Percentiles rank a stretch among this genome's conserved stretches.
These are phyloP conservation scores for Polydrusus pterygomalis DNA, from an alignment of 2,888 invertebrate genomes.

Conservation along the genomic window DNA sequence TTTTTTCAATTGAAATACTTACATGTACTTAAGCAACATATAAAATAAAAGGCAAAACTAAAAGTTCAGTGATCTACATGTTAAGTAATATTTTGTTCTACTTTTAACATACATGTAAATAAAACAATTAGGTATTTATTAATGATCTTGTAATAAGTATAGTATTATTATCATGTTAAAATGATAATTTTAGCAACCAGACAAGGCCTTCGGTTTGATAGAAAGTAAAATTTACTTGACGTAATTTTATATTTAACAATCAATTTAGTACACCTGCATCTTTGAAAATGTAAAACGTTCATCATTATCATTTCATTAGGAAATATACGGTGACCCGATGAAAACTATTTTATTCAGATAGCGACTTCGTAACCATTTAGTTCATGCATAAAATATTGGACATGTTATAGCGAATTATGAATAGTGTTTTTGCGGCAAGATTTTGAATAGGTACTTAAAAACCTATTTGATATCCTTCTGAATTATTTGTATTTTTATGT, in stretches of 20 bases:
- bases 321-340: constrained; percentile 7
- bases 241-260: constrained; percentile 18
- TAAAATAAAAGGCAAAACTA: constrained; percentile 1
- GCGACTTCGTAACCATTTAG: too few relatives aligned
- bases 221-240: constrained; percentile 17
- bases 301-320: constrained; percentile 29
- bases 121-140: constrained; percentile 18
- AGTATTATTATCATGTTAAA: constrained; percentile 2
- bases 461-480: too few relatives aligned
- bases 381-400: too few relatives aligned
- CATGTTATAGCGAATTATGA: too few relatives aligned
- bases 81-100: constrained; percentile 19
- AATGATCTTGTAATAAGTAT: constrained; percentile 1
- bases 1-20: not conserved
- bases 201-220: constrained; percentile 1
- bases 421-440: too few relatives aligned
- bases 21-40: too few relatives aligned
- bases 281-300: not conserved
- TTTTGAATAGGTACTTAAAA: too few relatives aligned
- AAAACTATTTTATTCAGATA: not conserved
- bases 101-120: constrained; percentile 6
- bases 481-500: too few relatives aligned
- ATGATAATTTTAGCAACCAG: not conserved
- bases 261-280: not conserved
- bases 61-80: constrained; percentile 16